Conservation (phyloP, 23 tunicate species). For the Oikopleura vanhoeffeni region DNA sequence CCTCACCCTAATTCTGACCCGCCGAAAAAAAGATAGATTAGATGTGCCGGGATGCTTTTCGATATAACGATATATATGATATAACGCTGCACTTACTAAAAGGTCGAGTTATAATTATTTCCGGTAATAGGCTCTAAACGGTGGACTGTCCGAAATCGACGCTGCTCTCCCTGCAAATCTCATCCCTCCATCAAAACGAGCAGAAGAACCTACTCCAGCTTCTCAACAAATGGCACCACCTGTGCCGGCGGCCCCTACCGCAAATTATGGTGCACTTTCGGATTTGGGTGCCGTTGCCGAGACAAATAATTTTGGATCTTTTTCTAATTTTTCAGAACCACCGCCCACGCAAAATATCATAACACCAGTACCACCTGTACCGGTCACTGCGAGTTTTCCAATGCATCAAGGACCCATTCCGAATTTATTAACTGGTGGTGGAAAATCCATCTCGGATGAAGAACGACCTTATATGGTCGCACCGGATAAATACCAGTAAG, state of each 20-base stretch:
- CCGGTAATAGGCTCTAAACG: not conserved
- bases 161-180: not conserved
- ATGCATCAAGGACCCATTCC: not conserved
- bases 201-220: not conserved
- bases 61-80: too few relatives aligned
- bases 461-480: not conserved
- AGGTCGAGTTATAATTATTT: too few relatives aligned
- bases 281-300: not conserved
- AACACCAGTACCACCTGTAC: not conserved
- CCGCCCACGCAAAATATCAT: not conserved
- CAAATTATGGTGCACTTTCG: not conserved
- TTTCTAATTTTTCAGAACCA: not conserved
- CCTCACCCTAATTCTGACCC: too few relatives aligned
- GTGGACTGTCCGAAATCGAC: not conserved
- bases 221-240: too few relatives aligned
- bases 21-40: too few relatives aligned
- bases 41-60: too few relatives aligned
- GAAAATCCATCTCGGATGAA: not conserved
- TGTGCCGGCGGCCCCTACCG: not conserved
- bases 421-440: not conserved
- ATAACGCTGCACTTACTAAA: too few relatives aligned
- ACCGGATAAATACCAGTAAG: not conserved
- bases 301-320: not conserved
- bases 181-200: conserved; percentile 14
- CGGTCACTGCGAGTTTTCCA: not conserved